Evolutionary conservation across 1,140 invertebrate species (phyloP).

Genomic region (Drosophila ironensis): DNA sequence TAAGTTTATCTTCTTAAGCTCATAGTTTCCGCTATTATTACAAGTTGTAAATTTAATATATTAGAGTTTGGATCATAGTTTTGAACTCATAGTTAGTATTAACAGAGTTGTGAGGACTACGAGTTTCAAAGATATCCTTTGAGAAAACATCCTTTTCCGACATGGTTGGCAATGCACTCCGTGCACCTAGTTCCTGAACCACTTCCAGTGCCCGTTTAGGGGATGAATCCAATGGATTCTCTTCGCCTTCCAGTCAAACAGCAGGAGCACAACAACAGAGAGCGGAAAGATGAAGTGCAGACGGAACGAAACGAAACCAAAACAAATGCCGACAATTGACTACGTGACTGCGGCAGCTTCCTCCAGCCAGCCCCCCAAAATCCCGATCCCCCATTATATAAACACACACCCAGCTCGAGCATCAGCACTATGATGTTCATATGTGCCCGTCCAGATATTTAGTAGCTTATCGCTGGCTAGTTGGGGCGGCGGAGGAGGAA

Average conservation of each 20-base stretch:
- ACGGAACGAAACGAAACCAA: constrained; percentile 39
- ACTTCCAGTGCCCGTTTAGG: constrained; percentile 20
- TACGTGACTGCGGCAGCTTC: constrained; percentile 60
- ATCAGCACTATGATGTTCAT: no score
- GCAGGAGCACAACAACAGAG: constrained; percentile 40
- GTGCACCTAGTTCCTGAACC: constrained; percentile 20
- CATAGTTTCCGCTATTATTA: no score
- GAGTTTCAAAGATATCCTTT: background rate
- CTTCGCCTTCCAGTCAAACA: constrained; percentile 27
- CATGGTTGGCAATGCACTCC: constrained; percentile 38
- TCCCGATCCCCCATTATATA: constrained; percentile 11
- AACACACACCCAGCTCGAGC: constrained; percentile 32
- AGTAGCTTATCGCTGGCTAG: constrained; percentile 67
- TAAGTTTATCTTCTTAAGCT: no score
- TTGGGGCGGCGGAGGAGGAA: background rate
- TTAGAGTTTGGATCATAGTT: background rate
- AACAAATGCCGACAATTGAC: constrained; percentile 66
- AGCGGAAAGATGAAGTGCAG: constrained; percentile 16
- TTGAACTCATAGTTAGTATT: background rate
- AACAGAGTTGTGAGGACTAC: background rate
- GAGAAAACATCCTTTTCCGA: background rate
- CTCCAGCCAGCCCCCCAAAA: constrained; percentile 2
- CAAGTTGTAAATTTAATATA: no score
- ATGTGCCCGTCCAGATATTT: constrained; percentile 45
- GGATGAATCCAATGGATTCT: constrained; percentile 29